Base-by-base conservation (phyloP, 2,888 invertebrate species). In the Oxycera nigricornis region DNA sequence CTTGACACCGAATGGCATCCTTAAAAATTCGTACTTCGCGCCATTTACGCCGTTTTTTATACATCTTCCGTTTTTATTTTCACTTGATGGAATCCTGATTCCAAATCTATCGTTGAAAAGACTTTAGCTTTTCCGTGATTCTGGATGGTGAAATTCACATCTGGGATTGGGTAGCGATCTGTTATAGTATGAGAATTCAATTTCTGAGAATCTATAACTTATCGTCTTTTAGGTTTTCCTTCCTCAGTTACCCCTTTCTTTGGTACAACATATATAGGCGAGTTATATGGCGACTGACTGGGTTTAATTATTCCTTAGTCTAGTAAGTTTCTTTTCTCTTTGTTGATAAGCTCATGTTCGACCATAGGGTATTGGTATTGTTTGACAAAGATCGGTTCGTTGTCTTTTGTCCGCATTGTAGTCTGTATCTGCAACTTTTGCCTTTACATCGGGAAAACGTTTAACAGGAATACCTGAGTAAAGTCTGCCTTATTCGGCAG, bases 91-190 rank as follows among this genome's bases (percentile, higher is more conserved):
- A 74, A 74, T 26, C 76, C 77, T 59, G 76, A 77, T 70, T 77
- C 75, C 70, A 77, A 72, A 55, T 75, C 75, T 72, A 76, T 57
- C 50, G 74, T 74, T 30, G 74, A 72, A 68, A 76, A 76, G 17
- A 75, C 11, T 52, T 73, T 70, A 31, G 74, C 74, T 35, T 76
- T 76, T 41, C 76, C 76, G 61, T 75, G 26, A 57, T 76, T 77
- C 39, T 76, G 76, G 14, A 75, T 75, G 30, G 65, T 73, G 46
- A 73, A 28, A 52, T 57, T 57, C 6, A 72, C 39, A 31, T 72
- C 72, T 17, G 65, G 73, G n/a, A 73, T 73, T 4, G 41, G 73
- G 28, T 73, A 73, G 22, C 67, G 11, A 24, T 67, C 67, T 14
- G 26, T 67, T 4, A 41, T 46, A 17, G 50, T 46, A n/a, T 67